Conservation (phyloP, 1,140 invertebrate species). For the Ptiloglossa arizonensis region DNA sequence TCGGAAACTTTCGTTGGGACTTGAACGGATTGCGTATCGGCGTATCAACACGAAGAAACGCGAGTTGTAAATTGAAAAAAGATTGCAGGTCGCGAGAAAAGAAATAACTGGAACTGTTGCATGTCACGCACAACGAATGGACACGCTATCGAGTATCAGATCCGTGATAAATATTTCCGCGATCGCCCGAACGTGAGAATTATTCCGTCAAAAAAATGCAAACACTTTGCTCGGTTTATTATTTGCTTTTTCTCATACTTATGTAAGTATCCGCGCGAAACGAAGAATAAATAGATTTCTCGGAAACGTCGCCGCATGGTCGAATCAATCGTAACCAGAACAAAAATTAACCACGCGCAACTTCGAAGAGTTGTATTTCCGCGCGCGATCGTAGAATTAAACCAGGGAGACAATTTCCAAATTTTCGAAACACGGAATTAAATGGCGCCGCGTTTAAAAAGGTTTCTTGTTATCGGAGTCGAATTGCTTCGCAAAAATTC, state of each 20-base stretch:
- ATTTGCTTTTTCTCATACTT: background rate
- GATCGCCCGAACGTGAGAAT: background rate
- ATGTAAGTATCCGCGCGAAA: background rate
- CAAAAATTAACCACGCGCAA: background rate
- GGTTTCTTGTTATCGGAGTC: background rate
- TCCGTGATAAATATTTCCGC: no score
- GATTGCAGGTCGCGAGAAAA: no score
- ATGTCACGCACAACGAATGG: no score
- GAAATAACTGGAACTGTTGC: no score
- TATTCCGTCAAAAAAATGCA: background rate
- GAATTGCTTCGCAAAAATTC: background rate
- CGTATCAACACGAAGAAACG: no score
- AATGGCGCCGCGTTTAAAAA: background rate
- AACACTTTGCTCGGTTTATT: background rate
- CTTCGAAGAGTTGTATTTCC: background rate
- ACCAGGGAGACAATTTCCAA: background rate
- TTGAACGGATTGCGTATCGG: background rate
- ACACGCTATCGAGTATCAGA: no score
- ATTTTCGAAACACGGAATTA: background rate
- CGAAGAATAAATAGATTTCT: background rate
- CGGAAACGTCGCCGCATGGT: background rate
- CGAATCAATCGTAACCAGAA: background rate
- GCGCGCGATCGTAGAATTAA: background rate
- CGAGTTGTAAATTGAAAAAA: no score
- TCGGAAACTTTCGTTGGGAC: background rate